Conservation (phyloP, 2,113 vertebrate species). For the Hydropotes inermis region DNA sequence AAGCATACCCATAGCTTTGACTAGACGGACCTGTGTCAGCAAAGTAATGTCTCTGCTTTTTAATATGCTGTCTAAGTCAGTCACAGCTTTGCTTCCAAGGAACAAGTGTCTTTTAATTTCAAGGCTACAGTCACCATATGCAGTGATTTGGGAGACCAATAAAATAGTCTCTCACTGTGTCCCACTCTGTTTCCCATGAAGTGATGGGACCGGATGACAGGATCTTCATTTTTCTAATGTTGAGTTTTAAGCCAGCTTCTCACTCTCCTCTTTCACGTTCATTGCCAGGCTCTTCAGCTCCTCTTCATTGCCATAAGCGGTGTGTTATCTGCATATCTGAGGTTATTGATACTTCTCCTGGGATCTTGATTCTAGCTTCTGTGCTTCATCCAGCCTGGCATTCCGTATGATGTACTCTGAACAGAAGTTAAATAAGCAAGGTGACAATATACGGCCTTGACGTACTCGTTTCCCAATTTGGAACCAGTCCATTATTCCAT, state of each 20-base stretch:
- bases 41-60: not conserved
- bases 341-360: not conserved
- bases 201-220: not conserved
- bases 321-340: not conserved
- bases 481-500: not conserved
- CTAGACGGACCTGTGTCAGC: not conserved
- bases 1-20: not conserved
- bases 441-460: not conserved
- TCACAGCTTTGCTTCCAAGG: not conserved
- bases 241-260: not conserved
- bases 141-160: not conserved
- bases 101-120: not conserved
- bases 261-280: not conserved
- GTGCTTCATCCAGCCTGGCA: not conserved
- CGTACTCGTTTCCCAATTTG: not conserved
- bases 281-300: not conserved
- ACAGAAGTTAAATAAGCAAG: not conserved
- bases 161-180: not conserved
- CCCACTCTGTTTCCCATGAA: not conserved
- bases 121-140: not conserved
- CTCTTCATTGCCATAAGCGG: not conserved
- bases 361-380: not conserved
- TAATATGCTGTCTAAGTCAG: not conserved
- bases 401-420: not conserved
- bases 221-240: not conserved